These are phyloP conservation scores for Pachyuromys duprasi DNA, from an alignment of 2,797 vertebrate genomes.

Conservation along the genomic window DNA sequence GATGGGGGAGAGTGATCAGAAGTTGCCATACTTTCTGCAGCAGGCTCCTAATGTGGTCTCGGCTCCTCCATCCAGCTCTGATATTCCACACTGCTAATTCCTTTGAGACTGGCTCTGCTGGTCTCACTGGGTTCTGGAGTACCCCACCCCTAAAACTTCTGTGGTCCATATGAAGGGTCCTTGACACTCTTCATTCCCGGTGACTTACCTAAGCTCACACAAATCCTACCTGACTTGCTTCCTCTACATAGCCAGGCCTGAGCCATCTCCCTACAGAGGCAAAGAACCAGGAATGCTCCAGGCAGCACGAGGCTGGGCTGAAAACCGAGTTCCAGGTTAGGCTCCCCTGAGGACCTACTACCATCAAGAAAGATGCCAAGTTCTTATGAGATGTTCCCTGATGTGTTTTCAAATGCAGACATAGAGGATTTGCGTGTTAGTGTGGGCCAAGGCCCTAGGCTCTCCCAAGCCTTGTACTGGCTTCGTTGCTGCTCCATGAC, in stretches of 20 bases:
- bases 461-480: neutral
- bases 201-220: neutral
- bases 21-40: neutral
- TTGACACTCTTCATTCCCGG: neutral
- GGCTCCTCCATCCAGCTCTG: neutral
- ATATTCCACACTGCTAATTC: neutral
- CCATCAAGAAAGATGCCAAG: neutral
- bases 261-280: neutral
- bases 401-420: slow-evolving; percentile 34
- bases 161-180: no score
- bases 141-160: no score
- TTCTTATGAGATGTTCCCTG: slow-evolving; percentile 26
- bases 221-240: neutral
- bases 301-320: neutral
- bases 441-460: neutral
- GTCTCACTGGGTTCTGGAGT: neutral
- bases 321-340: neutral
- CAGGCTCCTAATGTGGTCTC: neutral
- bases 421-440: slow-evolving; percentile 9
- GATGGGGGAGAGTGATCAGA: neutral
- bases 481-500: neutral
- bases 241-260: neutral
- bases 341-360: neutral
- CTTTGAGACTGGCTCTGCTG: neutral
- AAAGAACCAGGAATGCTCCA: neutral